A percentile compares a stretch with the other conserved stretches of the same genome.
Conservation (phyloP, 1,140 invertebrate genomes). For the Bombus sylvicola region DNA sequence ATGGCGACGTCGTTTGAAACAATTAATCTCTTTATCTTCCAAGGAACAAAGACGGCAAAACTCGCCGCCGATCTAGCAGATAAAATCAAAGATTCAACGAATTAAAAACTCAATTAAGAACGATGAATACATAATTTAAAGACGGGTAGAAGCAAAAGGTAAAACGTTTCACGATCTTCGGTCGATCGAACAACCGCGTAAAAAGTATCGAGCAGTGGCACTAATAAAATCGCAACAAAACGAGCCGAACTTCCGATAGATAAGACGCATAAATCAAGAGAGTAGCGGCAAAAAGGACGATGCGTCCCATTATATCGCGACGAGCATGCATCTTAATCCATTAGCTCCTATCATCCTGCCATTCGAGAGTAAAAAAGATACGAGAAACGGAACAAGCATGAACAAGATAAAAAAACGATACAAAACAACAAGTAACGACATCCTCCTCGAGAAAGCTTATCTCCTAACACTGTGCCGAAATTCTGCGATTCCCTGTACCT, state of each 20-base stretch:
- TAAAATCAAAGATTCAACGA: background rate
- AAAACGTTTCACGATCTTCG: background rate
- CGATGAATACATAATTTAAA: background rate
- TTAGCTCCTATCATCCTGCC: slow-evolving; percentile 12
- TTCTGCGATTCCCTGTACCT: slow-evolving; percentile 34
- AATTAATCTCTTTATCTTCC: background rate
- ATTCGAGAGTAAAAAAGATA: background rate
- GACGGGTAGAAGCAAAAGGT: background rate
- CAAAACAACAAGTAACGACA: background rate
- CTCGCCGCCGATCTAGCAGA: background rate
- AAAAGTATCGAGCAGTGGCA: background rate
- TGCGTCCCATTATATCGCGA: slow-evolving; percentile 27
- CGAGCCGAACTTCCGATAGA: slow-evolving; percentile 7
- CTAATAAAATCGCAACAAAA: slow-evolving; percentile 16
- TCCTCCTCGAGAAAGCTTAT: slow-evolving; percentile 27
- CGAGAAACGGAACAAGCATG: background rate
- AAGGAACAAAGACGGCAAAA: background rate
- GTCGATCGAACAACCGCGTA: too few relatives aligned
- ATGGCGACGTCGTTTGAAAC: background rate
- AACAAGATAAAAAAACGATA: background rate
- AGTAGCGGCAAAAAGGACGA: background rate
- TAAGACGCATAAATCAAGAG: slow-evolving; percentile 13
- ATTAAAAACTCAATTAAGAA: background rate
- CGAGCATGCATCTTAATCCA: slow-evolving; percentile 36
- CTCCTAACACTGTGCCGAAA: slow-evolving; percentile 36